phyloP scores from a whole-genome alignment of 2,113 vertebrate species.

The Microtus montanus region DNA sequence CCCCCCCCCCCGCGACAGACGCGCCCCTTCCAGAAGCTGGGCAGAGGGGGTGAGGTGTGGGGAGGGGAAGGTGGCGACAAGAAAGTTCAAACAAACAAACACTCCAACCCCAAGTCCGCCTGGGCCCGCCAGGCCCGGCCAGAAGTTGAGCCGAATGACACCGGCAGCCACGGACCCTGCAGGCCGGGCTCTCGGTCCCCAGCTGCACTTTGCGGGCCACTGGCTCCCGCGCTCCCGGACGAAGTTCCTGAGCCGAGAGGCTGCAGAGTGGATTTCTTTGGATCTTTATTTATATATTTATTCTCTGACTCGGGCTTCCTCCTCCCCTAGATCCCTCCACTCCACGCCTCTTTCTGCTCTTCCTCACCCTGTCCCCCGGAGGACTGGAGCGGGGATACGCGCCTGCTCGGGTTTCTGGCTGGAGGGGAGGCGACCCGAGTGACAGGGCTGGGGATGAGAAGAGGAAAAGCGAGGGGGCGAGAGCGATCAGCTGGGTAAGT shows the following conservation, averaged over 20 bases:
- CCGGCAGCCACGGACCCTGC: neutral
- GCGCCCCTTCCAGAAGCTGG: constrained; percentile 58
- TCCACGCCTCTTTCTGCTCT: neutral
- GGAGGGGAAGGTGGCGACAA: constrained; percentile 62
- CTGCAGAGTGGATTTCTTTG: constrained; percentile 48
- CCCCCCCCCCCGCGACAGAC: constrained; percentile 55
- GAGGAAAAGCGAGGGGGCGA: constrained; percentile 71
- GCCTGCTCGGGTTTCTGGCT: constrained; percentile 27
- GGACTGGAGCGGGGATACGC: neutral
- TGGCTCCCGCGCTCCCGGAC: constrained; percentile 58
- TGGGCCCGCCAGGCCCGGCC: neutral
- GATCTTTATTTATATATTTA: constrained; percentile 65
- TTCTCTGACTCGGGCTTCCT: neutral
- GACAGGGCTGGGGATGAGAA: neutral
- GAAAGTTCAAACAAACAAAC: constrained; percentile 78
- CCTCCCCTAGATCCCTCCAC: neutral
- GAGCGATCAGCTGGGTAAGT: constrained; percentile 88
- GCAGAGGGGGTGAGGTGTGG: constrained; percentile 33
- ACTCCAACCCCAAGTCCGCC: constrained; percentile 59
- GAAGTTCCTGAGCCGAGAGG: constrained; percentile 74
- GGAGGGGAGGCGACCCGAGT: neutral
- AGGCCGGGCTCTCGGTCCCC: neutral
- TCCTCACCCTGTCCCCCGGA: neutral
- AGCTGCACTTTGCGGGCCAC: neutral
- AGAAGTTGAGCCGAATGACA: constrained; percentile 42